Percentiles rank a stretch among this genome's conserved stretches.
Conservation (phyloP, 2,113 vertebrate species). For the Sturnus vulgaris region DNA sequence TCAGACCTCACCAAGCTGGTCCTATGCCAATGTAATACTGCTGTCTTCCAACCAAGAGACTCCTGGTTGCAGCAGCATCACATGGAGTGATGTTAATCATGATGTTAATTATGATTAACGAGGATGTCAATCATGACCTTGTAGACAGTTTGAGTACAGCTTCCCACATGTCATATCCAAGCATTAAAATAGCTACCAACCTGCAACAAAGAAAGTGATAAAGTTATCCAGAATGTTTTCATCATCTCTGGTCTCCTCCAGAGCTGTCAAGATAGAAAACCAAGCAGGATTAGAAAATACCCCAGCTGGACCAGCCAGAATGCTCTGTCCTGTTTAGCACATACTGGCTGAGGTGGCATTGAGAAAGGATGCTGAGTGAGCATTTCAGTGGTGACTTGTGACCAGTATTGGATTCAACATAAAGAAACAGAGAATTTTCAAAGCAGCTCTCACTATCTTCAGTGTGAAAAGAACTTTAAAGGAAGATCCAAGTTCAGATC, state of each 20-base stretch:
- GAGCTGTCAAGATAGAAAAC: constrained; percentile 69
- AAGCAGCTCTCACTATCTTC: neutral
- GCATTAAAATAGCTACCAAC: constrained; percentile 67
- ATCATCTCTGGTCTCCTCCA: constrained; percentile 76
- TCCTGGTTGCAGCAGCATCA: neutral
- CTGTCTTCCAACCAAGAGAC: neutral
- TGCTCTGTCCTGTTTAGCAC: neutral
- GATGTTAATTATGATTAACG: neutral
- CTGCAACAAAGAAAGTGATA: constrained; percentile 90
- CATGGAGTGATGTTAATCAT: neutral
- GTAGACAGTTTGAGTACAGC: neutral
- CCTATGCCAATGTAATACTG: neutral
- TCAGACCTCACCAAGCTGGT: neutral
- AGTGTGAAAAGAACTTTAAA: neutral
- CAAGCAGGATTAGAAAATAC: neutral
- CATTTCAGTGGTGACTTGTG: rapidly evolving
- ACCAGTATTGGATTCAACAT: neutral
- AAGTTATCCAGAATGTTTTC: constrained; percentile 91
- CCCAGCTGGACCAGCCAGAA: neutral
- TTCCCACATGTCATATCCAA: neutral
- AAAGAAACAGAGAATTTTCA: neutral
- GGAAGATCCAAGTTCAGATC: neutral
- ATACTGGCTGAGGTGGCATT: neutral
- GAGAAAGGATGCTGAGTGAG: neutral
- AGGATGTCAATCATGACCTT: neutral